Percentiles rank a stretch among this genome's conserved stretches.
Conservation (phyloP, 2,888 invertebrate genomes). For the Agelastica alni region DNA sequence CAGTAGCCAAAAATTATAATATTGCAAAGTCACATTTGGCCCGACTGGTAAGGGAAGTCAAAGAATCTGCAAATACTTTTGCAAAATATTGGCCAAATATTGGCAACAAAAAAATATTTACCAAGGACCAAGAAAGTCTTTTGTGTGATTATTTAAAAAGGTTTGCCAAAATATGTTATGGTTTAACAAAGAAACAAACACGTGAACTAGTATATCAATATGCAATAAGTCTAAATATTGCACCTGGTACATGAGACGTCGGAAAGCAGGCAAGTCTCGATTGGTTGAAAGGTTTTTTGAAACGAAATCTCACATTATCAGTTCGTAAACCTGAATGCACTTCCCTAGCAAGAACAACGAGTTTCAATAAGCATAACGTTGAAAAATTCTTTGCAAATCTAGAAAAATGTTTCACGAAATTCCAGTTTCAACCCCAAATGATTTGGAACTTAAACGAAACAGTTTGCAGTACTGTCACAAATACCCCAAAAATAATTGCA, state of each 20-base stretch:
- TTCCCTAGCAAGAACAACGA: conserved; percentile 1
- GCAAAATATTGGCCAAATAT: no score
- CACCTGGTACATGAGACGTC: not conserved
- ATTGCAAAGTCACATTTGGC: not conserved
- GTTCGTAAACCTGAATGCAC: not conserved
- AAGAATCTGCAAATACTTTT: not conserved
- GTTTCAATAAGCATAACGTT: not conserved
- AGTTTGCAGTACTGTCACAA: not conserved
- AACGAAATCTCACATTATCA: not conserved
- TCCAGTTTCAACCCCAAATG: not conserved
- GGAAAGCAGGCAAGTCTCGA: no score
- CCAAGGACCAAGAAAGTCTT: not conserved
- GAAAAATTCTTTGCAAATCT: conserved; percentile 1
- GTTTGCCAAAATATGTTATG: conserved; percentile 3
- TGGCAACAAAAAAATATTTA: not conserved
- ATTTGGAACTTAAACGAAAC: not conserved
- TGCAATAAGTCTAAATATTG: not conserved
- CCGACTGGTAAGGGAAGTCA: not conserved
- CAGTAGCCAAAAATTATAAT: not conserved
- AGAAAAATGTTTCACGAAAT: conserved; percentile 1
- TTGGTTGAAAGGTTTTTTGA: not conserved
- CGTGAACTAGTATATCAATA: conserved; percentile 3
- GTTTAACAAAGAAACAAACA: conserved; percentile 2
- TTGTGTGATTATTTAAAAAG: no score
- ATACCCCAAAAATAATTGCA: not conserved